Conservation (phyloP, 1,140 invertebrate species). For the Zaprionus vittiger region DNA sequence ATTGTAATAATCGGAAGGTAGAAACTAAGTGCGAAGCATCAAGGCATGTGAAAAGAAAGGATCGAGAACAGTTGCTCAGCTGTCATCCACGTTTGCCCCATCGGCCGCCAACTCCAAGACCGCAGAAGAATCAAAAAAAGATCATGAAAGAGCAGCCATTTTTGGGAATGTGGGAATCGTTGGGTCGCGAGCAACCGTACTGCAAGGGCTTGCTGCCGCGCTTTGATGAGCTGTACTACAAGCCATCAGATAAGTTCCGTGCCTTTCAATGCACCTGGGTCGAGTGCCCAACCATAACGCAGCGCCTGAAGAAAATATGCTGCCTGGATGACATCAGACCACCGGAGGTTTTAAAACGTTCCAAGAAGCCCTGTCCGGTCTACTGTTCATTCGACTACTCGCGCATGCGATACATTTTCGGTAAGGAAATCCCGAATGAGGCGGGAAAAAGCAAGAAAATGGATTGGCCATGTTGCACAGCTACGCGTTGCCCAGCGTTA, state of each 20-base stretch:
- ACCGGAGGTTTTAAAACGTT: conserved; percentile 39
- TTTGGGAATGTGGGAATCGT: conserved; percentile 56
- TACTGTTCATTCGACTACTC: conserved; percentile 31
- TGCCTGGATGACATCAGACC: conserved; percentile 52
- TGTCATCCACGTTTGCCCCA: not conserved
- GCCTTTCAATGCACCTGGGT: conserved; percentile 56
- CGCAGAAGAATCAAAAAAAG: not conserved
- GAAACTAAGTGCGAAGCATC: not conserved
- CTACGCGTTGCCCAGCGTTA: not conserved
- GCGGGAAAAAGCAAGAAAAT: not conserved
- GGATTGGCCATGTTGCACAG: conserved; percentile 51
- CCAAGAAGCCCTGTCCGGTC: conserved; percentile 6
- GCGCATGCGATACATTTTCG: conserved; percentile 23
- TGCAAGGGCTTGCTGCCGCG: conserved; percentile 49
- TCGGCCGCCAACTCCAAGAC: not conserved
- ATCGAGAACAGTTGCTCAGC: not conserved
- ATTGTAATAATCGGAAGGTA: not conserved
- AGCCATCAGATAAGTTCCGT: conserved; percentile 35
- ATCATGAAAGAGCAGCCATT: not conserved
- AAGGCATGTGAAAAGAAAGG: not conserved
- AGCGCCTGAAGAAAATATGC: conserved; percentile 49
- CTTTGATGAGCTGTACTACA: conserved; percentile 58
- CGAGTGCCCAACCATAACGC: conserved; percentile 44
- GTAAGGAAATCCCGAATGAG: not conserved
- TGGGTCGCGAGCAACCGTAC: conserved; percentile 1